Conservation (phyloP, 1,140 invertebrate genomes). For the Acromyrmex heyeri region DNA sequence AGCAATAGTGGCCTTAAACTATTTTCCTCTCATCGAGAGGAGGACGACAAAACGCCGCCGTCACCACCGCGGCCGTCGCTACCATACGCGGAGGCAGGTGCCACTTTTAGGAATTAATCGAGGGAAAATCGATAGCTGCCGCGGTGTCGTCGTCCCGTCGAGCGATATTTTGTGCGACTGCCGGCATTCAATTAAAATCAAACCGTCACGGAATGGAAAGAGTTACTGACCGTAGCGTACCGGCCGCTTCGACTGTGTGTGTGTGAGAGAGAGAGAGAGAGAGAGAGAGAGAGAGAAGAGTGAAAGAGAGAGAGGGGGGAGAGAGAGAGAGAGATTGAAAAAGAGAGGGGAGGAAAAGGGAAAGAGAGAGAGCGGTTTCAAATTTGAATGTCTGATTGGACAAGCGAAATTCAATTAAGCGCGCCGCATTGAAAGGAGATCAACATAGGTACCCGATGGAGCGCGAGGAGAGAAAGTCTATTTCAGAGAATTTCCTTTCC, state of each 20-base stretch:
- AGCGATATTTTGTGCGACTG: constrained; percentile 69
- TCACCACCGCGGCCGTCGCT: background rate
- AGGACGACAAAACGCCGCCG: constrained; percentile 21
- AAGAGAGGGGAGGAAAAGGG: background rate
- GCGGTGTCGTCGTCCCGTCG: constrained; percentile 40
- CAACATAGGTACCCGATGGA: constrained; percentile 55
- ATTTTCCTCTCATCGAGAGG: constrained; percentile 53
- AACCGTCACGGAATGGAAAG: constrained; percentile 75
- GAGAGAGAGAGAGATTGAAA: background rate
- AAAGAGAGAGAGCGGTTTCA: constrained; percentile 33
- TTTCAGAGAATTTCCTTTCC: constrained; percentile 53
- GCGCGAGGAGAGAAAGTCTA: constrained; percentile 58
- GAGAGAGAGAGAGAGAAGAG: no score
- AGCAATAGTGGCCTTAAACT: constrained; percentile 63
- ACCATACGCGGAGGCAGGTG: constrained; percentile 24
- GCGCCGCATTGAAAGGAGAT: constrained; percentile 60
- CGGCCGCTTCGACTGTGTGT: constrained; percentile 9
- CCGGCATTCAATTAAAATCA: constrained; percentile 76
- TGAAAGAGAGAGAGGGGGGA: background rate
- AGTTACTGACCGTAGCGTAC: constrained; percentile 65
- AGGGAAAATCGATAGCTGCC: constrained; percentile 66
- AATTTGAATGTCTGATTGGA: constrained; percentile 83
- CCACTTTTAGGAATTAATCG: constrained; percentile 62
- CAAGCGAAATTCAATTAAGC: constrained; percentile 81
- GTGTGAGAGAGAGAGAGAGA: no score